Base-by-base conservation (phyloP, 2,888 invertebrate genomes). In the Microplitis deprimator region DNA sequence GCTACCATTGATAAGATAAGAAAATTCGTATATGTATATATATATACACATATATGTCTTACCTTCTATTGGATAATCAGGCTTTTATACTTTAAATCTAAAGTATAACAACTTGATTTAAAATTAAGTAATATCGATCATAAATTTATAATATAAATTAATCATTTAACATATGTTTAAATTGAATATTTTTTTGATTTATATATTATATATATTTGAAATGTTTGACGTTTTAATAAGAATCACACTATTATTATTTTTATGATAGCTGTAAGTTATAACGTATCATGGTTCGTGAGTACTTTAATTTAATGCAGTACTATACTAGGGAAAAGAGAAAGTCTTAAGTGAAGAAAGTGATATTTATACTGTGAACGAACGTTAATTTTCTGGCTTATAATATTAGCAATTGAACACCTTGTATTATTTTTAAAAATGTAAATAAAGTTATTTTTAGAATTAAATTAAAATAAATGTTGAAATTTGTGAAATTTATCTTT, bases 251-350 rank as follows among this genome's bases (percentile, higher is more conserved):
- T 29, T 29, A 29, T 29, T 29, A 29, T 29, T 29, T 29, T 29
- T 29, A 29, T 29, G 29, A 29, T 29, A 29, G 29, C 29, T 29
- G 29, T 29, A 29, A 29, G 13, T 13, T 50, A 50, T 50, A 50
- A 50, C 50, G 13, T 50, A 13, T 13, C 50, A 13, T 13, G 50
- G 50, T 50, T 20, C 67, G 39, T 67, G 67, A 38, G 20, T 39
- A 67, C 67, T 20, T 20, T 39, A 67, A 20, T 20, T 39, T 67
- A 38, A 39, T n/a, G 50, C 50, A 50, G 50, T 50, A 50, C 50
- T 67, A 16, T 13, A 67, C 13, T 38, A 67, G 16, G 67, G 39
- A 67, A 67, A 67, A 67, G 67, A 67, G 67, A 67, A 67, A 67
- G 67, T 38, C 7, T n/a, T 20, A 64, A 29, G 29, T 29, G 13